Percentiles rank a stretch among this genome's conserved stretches.
Conservation (phyloP, 2,113 vertebrate genomes). For the Eptatretus burgeri region DNA sequence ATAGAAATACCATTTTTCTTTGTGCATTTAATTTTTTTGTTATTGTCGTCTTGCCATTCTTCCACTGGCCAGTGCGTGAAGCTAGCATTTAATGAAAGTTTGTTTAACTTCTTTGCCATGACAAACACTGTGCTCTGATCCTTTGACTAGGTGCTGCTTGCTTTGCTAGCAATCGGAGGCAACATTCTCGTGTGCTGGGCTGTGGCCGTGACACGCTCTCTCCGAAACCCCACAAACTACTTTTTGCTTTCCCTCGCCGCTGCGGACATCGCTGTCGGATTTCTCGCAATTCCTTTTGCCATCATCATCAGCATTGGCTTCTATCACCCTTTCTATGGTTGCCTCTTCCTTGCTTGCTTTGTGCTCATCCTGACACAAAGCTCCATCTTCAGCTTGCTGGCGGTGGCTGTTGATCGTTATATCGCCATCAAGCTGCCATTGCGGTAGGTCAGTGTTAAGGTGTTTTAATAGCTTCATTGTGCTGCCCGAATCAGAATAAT, state of each 20-base stretch:
- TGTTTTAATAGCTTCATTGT: too few species aligned
- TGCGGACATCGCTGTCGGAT: slow-evolving; percentile 67
- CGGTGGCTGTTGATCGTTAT: slow-evolving; percentile 72
- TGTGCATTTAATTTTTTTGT: too few species aligned
- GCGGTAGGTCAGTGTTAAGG: slow-evolving; percentile 25
- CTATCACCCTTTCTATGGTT: slow-evolving; percentile 65
- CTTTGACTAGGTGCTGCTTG: slow-evolving; percentile 51
- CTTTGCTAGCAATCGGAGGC: slow-evolving; percentile 47
- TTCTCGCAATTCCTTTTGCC: slow-evolving; percentile 73
- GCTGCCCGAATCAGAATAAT: too few species aligned
- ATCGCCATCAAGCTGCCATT: slow-evolving; percentile 71
- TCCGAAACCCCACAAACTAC: slow-evolving; percentile 86
- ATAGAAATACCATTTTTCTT: too few species aligned
- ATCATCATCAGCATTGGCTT: slow-evolving; percentile 74
- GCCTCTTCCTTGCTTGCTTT: slow-evolving; percentile 82
- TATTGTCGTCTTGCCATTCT: too few species aligned
- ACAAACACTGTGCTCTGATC: slow-evolving; percentile 23
- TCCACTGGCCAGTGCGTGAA: too few species aligned
- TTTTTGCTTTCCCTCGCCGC: slow-evolving; percentile 73
- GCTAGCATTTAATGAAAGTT: too few species aligned
- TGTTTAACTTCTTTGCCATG: too few species aligned
- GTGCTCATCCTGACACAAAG: slow-evolving; percentile 78
- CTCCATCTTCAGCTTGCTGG: slow-evolving; percentile 86
- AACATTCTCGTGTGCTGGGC: slow-evolving; percentile 93
- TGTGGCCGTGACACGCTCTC: slow-evolving; percentile 57